Percentiles rank a stretch among this genome's conserved stretches.
phyloP scores from a whole-genome alignment of 2,888 invertebrate species.

The Macaria notata region DNA sequence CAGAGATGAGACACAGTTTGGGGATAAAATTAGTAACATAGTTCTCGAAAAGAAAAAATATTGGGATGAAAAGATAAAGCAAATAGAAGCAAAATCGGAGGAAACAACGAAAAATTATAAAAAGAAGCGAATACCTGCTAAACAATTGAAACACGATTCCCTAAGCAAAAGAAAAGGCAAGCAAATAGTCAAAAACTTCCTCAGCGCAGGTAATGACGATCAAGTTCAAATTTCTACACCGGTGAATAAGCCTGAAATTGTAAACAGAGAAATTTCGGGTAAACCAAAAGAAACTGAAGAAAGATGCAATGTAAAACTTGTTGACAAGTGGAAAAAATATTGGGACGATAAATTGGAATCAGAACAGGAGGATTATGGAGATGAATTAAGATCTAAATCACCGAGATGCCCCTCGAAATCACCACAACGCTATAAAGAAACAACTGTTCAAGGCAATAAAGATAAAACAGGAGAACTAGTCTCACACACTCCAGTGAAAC shows the following conservation, averaged over 20 bases:
- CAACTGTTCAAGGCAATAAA: constrained; percentile 7
- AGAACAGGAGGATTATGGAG: constrained; percentile 44
- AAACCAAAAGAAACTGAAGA: constrained; percentile 27
- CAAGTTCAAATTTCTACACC: constrained; percentile 33
- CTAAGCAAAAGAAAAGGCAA: constrained; percentile 70
- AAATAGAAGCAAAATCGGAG: constrained; percentile 68
- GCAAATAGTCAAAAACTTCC: constrained; percentile 65
- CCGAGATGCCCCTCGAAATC: constrained; percentile 27
- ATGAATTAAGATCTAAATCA: constrained; percentile 34
- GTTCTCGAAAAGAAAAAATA: constrained; percentile 75
- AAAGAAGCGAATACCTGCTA: constrained; percentile 57
- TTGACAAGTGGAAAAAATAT: constrained; percentile 70
- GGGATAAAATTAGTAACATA: constrained; percentile 59
- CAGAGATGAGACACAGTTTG: constrained; percentile 54
- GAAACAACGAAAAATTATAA: constrained; percentile 55
- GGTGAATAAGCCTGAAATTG: constrained; percentile 32
- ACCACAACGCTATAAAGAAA: constrained; percentile 15
- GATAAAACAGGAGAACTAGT: constrained; percentile 8
- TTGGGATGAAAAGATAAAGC: constrained; percentile 75
- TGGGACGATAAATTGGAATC: constrained; percentile 68
- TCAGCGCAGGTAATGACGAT: constrained; percentile 45
- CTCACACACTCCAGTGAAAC: constrained; percentile 46
- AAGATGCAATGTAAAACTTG: constrained; percentile 50
- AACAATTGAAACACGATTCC: constrained; percentile 67
- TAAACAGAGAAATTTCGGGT: constrained; percentile 27